These are phyloP conservation scores for Xenopus laevis DNA, from an alignment of 2,113 vertebrate genomes.

Conservation along the genomic window DNA sequence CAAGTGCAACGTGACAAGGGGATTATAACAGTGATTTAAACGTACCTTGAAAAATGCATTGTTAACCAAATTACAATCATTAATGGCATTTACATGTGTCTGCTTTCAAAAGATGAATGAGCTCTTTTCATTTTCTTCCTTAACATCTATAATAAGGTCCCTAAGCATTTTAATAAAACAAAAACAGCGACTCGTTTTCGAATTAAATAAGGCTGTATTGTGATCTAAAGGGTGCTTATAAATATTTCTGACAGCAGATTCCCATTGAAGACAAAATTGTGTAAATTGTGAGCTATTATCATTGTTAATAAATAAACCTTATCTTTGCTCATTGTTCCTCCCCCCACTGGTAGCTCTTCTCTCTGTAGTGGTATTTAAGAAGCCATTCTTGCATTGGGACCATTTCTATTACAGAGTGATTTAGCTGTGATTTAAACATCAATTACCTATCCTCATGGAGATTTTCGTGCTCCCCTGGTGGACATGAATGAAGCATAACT, in stretches of 20 bases:
- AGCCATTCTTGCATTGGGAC: constrained; percentile 64
- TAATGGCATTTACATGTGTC: constrained; percentile 57
- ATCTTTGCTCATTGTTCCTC: constrained; percentile 49
- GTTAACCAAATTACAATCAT: constrained; percentile 58
- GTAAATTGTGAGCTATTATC: constrained; percentile 57
- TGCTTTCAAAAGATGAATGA: constrained; percentile 58
- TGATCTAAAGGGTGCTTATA: constrained; percentile 50
- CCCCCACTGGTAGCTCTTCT: constrained; percentile 37
- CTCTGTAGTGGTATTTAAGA: constrained; percentile 56
- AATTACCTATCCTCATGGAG: constrained; percentile 72
- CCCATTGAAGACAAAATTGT: constrained; percentile 57
- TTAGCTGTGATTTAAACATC: constrained; percentile 73
- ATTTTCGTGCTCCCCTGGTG: constrained; percentile 69
- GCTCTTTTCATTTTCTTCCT: constrained; percentile 61
- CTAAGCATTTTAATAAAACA: constrained; percentile 61
- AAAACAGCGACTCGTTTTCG: constrained; percentile 53
- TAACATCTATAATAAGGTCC: constrained; percentile 55
- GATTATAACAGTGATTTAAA: constrained; percentile 53
- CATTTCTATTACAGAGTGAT: constrained; percentile 71
- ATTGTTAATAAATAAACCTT: constrained; percentile 66
- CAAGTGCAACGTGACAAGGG: constrained; percentile 55
- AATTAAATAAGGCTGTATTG: constrained; percentile 50
- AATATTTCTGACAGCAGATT: constrained; percentile 56
- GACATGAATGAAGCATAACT: constrained; percentile 67
- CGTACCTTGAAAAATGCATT: constrained; percentile 51